phyloP scores from a whole-genome alignment of 2,113 vertebrate genomes.

The Crotophaga sulcirostris region DNA sequence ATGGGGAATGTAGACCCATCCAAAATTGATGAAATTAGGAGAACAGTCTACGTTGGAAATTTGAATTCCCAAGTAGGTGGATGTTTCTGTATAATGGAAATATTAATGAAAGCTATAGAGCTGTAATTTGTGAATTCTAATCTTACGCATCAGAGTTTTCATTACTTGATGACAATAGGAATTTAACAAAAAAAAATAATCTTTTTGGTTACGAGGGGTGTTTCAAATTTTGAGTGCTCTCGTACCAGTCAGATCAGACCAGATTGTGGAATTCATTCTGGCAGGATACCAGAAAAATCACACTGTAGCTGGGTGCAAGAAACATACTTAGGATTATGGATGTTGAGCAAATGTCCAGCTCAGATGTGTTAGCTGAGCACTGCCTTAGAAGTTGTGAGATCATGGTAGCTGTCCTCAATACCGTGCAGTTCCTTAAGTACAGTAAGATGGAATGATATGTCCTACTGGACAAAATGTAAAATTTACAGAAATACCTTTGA shows the following conservation, averaged over 20 bases:
- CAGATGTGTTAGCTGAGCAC: not conserved
- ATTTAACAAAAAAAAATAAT: not conserved
- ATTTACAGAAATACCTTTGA: not conserved
- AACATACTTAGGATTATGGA: not conserved
- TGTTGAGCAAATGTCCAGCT: not conserved
- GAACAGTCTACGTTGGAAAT: conserved; percentile 96
- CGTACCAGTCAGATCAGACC: not conserved
- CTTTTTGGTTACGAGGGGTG: not conserved
- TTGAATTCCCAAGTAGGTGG: conserved; percentile 95
- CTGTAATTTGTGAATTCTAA: not conserved
- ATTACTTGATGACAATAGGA: not conserved
- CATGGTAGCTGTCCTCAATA: not conserved
- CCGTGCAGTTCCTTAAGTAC: not conserved
- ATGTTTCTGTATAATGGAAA: not conserved
- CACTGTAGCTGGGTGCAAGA: not conserved
- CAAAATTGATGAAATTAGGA: conserved; percentile 94
- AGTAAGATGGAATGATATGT: not conserved
- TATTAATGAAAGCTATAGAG: not conserved
- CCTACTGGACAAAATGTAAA: not conserved
- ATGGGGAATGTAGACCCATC: conserved; percentile 96
- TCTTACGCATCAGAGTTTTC: not conserved
- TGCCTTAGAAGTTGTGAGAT: not conserved
- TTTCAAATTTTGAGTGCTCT: not conserved
- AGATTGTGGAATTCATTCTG: not conserved
- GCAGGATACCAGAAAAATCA: not conserved